phyloP scores from a whole-genome alignment of 2,797 vertebrate species.

The Hoplostethus mediterraneus region DNA sequence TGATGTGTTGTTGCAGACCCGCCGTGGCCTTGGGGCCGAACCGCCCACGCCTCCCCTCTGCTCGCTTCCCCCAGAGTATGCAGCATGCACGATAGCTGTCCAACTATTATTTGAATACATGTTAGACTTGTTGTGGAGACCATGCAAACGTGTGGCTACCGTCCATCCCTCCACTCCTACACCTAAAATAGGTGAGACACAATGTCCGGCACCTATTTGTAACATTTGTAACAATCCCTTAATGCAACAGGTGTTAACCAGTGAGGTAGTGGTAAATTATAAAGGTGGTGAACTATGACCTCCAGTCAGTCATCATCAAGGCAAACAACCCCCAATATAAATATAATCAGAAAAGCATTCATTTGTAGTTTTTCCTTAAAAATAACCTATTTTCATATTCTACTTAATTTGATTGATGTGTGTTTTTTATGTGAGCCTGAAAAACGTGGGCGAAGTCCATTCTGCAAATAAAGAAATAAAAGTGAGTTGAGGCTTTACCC shows the following conservation, averaged over 20 bases:
- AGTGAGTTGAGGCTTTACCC: too few relatives aligned
- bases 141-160: slow-evolving; percentile 59
- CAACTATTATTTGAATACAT: slow-evolving; percentile 58
- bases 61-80: slow-evolving; percentile 12
- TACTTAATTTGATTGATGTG: too few relatives aligned
- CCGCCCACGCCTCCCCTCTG: slow-evolving; percentile 25
- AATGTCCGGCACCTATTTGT: too few relatives aligned
- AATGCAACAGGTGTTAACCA: too few relatives aligned
- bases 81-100: slow-evolving; percentile 34
- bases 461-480: too few relatives aligned
- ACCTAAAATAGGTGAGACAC: neutral
- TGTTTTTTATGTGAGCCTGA: too few relatives aligned
- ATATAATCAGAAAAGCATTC: neutral
- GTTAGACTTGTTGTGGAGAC: slow-evolving; percentile 9
- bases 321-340: neutral
- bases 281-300: neutral
- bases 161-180: neutral
- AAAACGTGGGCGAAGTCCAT: too few relatives aligned
- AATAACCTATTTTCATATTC: too few relatives aligned
- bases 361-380: too few relatives aligned
- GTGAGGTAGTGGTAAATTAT: too few relatives aligned
- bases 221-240: too few relatives aligned
- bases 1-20: slow-evolving; percentile 27
- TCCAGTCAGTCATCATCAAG: neutral
- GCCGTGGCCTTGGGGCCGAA: slow-evolving; percentile 25